These are phyloP conservation scores for Myotis daubentonii DNA, from an alignment of 2,797 vertebrate genomes.

Conservation along the genomic window DNA sequence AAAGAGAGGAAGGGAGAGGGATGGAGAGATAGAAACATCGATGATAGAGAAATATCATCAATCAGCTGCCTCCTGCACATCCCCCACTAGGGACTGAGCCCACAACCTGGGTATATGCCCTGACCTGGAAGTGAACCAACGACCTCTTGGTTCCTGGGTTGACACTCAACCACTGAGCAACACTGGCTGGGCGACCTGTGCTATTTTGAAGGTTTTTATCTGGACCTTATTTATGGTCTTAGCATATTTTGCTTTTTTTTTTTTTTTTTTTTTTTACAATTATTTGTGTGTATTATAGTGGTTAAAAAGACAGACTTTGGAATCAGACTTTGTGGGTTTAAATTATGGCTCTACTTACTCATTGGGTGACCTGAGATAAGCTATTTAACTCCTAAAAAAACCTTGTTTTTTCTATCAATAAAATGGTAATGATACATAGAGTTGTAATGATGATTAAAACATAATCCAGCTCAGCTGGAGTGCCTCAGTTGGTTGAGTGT, in stretches of 20 bases:
- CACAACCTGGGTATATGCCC: no score
- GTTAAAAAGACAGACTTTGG: slow-evolving; percentile 23
- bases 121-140: no score
- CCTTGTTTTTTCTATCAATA: slow-evolving; percentile 7
- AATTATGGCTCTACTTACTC: slow-evolving; percentile 6
- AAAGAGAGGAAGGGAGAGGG: no score
- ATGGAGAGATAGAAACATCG: no score
- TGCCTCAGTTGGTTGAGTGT: no score
- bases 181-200: neutral
- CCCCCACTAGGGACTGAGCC: no score
- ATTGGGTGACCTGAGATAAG: neutral
- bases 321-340: slow-evolving; percentile 31
- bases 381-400: slow-evolving; percentile 13
- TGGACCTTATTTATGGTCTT: neutral
- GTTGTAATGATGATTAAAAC: slow-evolving; percentile 18
- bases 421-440: neutral
- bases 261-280: neutral
- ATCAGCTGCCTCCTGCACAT: no score
- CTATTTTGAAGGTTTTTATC: slow-evolving; percentile 21
- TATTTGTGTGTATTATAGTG: neutral
- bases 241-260: neutral
- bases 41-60: no score
- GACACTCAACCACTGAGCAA: no score
- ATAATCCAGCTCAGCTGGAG: neutral
- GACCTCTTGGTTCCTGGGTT: no score